Conservation (phyloP, 2,888 invertebrate genomes). For the Sinotaia quadrata region DNA sequence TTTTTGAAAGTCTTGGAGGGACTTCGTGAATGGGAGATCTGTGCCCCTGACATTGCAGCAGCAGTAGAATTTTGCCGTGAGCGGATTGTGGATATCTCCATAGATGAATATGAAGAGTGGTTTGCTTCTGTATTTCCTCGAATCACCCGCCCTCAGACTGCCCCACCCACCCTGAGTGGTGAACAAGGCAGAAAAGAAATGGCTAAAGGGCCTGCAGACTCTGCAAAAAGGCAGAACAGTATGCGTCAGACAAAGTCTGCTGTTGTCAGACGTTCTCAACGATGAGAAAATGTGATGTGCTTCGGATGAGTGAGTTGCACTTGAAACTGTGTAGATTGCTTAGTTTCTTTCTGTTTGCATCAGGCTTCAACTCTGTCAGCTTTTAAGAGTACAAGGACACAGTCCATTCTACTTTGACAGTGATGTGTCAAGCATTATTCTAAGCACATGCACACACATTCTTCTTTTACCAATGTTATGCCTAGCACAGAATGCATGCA, state of each 20-base stretch:
- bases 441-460: too few species aligned
- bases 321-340: too few species aligned
- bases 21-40: conserved; percentile 71
- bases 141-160: conserved; percentile 64
- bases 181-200: conserved; percentile 1
- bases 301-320: too few species aligned
- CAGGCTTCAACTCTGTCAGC: too few species aligned
- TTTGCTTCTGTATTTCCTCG: conserved; percentile 66
- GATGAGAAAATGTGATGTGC: too few species aligned
- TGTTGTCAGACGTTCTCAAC: conserved; percentile 20
- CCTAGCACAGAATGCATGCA: too few species aligned
- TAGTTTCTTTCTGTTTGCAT: too few species aligned
- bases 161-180: conserved; percentile 45
- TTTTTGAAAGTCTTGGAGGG: conserved; percentile 67
- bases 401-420: too few species aligned
- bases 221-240: not conserved
- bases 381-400: too few species aligned
- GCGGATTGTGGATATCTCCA: conserved; percentile 68
- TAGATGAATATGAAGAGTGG: conserved; percentile 71
- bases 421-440: too few species aligned
- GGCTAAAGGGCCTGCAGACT: not conserved
- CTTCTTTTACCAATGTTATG: too few species aligned
- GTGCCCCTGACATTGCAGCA: conserved; percentile 69
- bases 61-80: conserved; percentile 71
- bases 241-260: conserved; percentile 18